Evolutionary conservation across 2,888 invertebrate genomes (phyloP).

Genomic region (Baronia brevicornis): DNA sequence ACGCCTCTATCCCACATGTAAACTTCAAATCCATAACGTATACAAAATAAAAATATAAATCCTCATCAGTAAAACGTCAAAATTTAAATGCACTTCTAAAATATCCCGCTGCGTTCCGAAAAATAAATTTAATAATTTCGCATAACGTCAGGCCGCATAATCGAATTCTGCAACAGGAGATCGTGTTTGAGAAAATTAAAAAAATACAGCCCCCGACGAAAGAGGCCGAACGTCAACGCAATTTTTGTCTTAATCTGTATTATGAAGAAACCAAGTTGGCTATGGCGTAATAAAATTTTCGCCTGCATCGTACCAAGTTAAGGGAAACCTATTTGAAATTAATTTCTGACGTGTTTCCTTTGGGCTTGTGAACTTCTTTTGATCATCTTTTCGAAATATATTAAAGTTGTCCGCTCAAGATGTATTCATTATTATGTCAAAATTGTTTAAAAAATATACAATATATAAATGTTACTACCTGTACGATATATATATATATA

Average conservation of each 20-base stretch:
- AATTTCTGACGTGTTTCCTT: slow-evolving; percentile 18
- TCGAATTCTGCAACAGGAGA: slow-evolving; percentile 53
- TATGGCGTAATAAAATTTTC: slow-evolving; percentile 47
- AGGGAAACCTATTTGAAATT: slow-evolving; percentile 19
- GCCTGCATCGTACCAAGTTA: slow-evolving; percentile 23
- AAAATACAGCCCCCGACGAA: slow-evolving; percentile 52
- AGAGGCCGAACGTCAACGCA: slow-evolving; percentile 59
- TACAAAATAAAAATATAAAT: not conserved
- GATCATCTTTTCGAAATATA: slow-evolving; percentile 10
- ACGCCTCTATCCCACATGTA: no score
- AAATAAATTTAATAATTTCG: slow-evolving; percentile 57
- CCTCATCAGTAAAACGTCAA: not conserved
- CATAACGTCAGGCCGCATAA: slow-evolving; percentile 49
- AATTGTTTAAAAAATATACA: no score
- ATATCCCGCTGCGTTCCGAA: slow-evolving; percentile 33
- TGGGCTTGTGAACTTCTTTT: slow-evolving; percentile 18
- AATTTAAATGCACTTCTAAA: slow-evolving; percentile 27
- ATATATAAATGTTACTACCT: no score
- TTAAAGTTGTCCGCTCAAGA: no score
- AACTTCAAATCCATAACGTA: no score
- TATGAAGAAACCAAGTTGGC: slow-evolving; percentile 50
- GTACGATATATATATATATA: no score
- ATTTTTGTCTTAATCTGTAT: slow-evolving; percentile 69
- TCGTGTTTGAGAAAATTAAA: slow-evolving; percentile 70
- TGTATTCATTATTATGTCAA: no score